Evolutionary conservation across 2,888 invertebrate species (phyloP).

Genomic region (Noctua janthina): DNA sequence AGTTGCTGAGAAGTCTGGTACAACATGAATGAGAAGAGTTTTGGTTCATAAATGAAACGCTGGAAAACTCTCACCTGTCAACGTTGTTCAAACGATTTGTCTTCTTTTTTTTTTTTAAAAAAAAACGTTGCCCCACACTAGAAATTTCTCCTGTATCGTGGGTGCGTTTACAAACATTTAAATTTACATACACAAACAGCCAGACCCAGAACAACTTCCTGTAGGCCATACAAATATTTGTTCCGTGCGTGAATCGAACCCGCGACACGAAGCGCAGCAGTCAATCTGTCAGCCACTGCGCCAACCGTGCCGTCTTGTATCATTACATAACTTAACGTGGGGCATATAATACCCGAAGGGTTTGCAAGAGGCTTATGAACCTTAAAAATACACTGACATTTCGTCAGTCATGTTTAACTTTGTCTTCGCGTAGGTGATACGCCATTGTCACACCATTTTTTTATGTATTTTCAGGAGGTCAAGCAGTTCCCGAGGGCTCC

Average conservation of each 20-base stretch:
- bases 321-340: background rate
- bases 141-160: too few species aligned
- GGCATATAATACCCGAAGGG: background rate
- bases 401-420: background rate
- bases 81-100: background rate
- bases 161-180: too few species aligned
- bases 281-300: too few species aligned
- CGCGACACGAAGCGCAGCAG: too few species aligned
- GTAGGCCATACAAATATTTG: too few species aligned
- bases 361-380: background rate
- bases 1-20: background rate
- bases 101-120: background rate
- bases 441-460: too few species aligned
- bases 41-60: too few species aligned
- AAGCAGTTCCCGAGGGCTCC: conserved; percentile 81
- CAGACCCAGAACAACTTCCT: too few species aligned
- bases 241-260: too few species aligned
- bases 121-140: too few species aligned
- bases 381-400: background rate
- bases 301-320: too few species aligned
- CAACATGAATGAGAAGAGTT: background rate
- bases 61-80: background rate
- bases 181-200: too few species aligned
- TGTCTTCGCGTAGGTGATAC: background rate
- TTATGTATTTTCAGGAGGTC: conserved; percentile 70